These are phyloP conservation scores for Caenorhabditis drosophilae DNA, from an alignment of 2,888 invertebrate genomes.

Conservation along the genomic window DNA sequence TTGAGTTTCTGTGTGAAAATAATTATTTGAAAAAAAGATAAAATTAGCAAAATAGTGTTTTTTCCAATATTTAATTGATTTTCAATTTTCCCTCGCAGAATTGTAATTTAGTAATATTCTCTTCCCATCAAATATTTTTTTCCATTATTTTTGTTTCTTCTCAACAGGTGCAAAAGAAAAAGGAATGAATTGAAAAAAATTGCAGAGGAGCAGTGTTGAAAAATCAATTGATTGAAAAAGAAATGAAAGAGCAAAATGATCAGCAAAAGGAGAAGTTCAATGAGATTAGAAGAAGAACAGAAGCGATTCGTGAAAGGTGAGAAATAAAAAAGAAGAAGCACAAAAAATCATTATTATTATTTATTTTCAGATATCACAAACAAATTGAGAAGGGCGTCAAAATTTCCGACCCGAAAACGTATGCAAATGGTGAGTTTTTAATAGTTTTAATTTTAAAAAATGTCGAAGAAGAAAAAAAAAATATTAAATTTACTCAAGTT, in stretches of 20 bases:
- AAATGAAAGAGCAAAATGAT: slow-evolving; percentile 86
- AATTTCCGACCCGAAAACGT: slow-evolving; percentile 57
- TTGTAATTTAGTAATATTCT: too few species aligned
- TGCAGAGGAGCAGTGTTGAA: slow-evolving; percentile 89
- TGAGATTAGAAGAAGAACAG: slow-evolving; percentile 94
- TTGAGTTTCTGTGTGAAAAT: too few species aligned
- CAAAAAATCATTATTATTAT: background rate
- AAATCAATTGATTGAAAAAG: slow-evolving; percentile 86
- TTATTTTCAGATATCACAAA: slow-evolving; percentile 55
- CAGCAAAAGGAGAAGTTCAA: slow-evolving; percentile 84
- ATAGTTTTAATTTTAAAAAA: background rate
- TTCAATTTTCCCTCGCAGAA: too few species aligned
- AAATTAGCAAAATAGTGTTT: too few species aligned
- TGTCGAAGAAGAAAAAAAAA: background rate
- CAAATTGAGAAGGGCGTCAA: slow-evolving; percentile 42
- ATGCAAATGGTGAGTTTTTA: slow-evolving; percentile 57
- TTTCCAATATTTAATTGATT: too few species aligned
- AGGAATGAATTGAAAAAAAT: too few species aligned
- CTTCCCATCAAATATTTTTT: background rate
- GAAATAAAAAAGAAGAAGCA: background rate
- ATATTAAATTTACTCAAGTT: slow-evolving; percentile 1
- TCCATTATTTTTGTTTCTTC: background rate
- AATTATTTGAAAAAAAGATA: too few species aligned
- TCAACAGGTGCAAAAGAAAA: too few species aligned
- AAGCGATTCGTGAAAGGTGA: slow-evolving; percentile 76